Base-by-base conservation (phyloP, 1,140 invertebrate species). In the Megathymus violae region DNA sequence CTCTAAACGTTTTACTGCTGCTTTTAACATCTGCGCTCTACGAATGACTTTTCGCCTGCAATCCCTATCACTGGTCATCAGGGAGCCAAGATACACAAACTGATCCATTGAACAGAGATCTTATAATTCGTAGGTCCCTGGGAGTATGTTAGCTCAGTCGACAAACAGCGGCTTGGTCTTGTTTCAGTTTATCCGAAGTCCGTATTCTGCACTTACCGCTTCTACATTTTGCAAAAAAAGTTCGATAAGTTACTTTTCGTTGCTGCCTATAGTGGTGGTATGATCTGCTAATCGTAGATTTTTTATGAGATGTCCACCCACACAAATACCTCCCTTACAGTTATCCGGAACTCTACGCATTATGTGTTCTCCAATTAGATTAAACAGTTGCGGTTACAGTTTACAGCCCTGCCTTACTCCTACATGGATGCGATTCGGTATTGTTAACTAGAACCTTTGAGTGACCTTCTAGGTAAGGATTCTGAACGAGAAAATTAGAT, bases 221-320 rank as follows among this genome's bases (percentile, higher is more conserved):
- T 22, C 19, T 22, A 22, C 19, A 3, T 5, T 22, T 22, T 34
- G 14, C 13, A 43, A 6, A n/a, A n/a, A n/a, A 14, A 43, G 40
- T 3, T 43, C 13, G 14, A 11, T 11, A 7, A 43, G 10, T 43
- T 43, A 5, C 2, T 11, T 15, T 43, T 43, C 40, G 15, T 6
- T 13, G 13, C 6, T 5, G 40, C 40, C 40, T 13, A 43, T 14
- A 13, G 14, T 43, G 6, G 40, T 43, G n/a, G 40, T 43, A 15
- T 43, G 6, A 43, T 43, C 40, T 11, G 40, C 40, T 13, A 43
- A 43, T 7, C 40, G 40, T 15, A 43, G 13, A 11, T 43, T 43
- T 1, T 43, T 43, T 43, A 43, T 43, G 2, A 43, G 15, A 7
- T 43, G 40, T 1, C 40, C 40, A 2, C 40, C 40, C 11, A 43